Evolutionary conservation across 2,888 invertebrate species (phyloP), one percentile per base, ranked within the genome.

Genomic region (Bimastos eiseni): DNA sequence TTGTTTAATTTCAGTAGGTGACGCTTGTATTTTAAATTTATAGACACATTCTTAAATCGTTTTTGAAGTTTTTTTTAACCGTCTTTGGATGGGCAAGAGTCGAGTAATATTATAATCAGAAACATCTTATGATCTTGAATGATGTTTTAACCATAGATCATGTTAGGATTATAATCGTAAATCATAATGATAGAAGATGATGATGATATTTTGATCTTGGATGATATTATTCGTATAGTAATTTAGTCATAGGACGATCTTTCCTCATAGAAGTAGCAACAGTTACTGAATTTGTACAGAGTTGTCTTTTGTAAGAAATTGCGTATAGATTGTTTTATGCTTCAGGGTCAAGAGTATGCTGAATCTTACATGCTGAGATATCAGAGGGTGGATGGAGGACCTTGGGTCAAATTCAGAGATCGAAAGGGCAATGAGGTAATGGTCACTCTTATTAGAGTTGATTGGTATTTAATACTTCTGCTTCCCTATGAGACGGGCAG

Each of bases 311-410:
- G 49, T 49, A 8, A 70, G n/a, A n/a, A 70, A 70, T 1, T 70
- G 8, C 30, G n/a, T 2, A 70, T n/a, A 70, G 70, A 70, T 0
- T 86, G 86, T 86, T 86, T 86, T 88, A 37, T 34, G 33, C 34
- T 38, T 86, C 93, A 97, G 95, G 98, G 98, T 55, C 97, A 97
- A 93, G 98, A 98, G 95, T 98, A 96, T 95, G 96, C 97, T 30
- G 97, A 98, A 95, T 96, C 96, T 55, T 98, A 97, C 95, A 96
- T 97, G 93, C 95, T 98, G 44, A 92, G 92, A 89, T 93, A 93
- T 91, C 92, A 92, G 90, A 49, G 93, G 44, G 90, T 91, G 30
- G 92, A 92, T 4, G 92, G 90, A 2, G 92, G 91, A 6, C 34
- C 37, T 6, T 93, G 92, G 92, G 89, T 91, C 55, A 91, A 89